These are phyloP conservation scores for Hydropotes inermis DNA, from an alignment of 2,113 vertebrate species.

Conservation along the genomic window DNA sequence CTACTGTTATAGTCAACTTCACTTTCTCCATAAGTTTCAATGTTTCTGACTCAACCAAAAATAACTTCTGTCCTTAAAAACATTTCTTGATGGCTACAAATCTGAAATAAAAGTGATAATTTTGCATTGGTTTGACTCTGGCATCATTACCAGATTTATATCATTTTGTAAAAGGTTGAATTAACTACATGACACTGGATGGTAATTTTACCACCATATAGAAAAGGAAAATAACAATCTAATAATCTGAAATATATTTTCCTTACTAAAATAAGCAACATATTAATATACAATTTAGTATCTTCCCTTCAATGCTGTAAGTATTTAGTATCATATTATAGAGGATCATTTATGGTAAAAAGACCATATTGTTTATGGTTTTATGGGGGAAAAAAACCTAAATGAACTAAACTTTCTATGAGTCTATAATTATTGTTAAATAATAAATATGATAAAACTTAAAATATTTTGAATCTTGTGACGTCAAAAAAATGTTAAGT, in stretches of 20 bases:
- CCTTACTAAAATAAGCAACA: conserved; percentile 16
- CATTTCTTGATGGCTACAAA: background rate
- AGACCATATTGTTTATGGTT: background rate
- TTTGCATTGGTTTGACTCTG: background rate
- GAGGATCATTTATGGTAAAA: background rate
- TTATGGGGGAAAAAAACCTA: background rate
- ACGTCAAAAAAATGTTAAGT: background rate
- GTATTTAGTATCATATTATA: background rate
- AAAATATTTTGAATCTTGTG: background rate
- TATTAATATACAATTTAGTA: background rate
- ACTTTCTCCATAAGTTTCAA: background rate
- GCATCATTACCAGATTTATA: background rate
- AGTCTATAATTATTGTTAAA: background rate
- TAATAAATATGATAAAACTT: background rate
- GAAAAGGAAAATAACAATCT: background rate
- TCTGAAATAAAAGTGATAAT: background rate
- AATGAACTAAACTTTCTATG: background rate
- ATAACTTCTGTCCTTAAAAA: background rate
- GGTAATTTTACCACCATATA: background rate
- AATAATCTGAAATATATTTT: background rate
- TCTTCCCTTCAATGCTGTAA: background rate
- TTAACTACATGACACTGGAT: background rate
- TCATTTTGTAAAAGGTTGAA: background rate
- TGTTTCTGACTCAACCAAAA: background rate
- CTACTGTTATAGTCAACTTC: background rate